Conservation (phyloP, 2,888 invertebrate species). For the Noctuana brunneofusca region DNA sequence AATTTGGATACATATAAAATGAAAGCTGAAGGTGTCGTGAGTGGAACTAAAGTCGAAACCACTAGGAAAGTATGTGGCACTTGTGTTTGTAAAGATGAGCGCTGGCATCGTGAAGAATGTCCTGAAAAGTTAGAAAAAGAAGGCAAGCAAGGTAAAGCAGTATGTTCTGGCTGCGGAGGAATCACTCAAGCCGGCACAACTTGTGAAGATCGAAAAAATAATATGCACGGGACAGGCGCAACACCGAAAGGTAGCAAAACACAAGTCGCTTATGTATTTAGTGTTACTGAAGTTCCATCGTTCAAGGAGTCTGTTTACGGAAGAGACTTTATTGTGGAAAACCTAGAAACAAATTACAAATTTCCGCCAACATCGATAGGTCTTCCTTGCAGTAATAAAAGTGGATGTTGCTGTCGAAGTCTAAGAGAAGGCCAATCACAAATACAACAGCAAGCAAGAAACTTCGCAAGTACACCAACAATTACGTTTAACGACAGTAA, state of each 20-base stretch:
- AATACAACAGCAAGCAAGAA: slow-evolving; percentile 31
- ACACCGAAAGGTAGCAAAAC: slow-evolving; percentile 57
- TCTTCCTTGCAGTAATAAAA: slow-evolving; percentile 31
- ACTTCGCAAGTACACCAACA: slow-evolving; percentile 39
- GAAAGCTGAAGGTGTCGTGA: slow-evolving; percentile 49
- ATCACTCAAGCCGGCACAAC: slow-evolving; percentile 53
- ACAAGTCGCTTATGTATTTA: slow-evolving; percentile 56
- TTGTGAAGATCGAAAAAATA: slow-evolving; percentile 59
- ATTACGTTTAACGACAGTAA: slow-evolving; percentile 38
- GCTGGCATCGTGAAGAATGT: slow-evolving; percentile 66
- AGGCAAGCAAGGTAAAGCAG: slow-evolving; percentile 39
- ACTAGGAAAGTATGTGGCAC: slow-evolving; percentile 65
- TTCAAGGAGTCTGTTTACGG: slow-evolving; percentile 53
- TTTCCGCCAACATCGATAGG: slow-evolving; percentile 34
- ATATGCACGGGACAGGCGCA: slow-evolving; percentile 53
- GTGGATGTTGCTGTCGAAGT: slow-evolving; percentile 47
- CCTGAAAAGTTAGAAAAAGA: slow-evolving; percentile 47
- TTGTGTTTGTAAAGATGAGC: slow-evolving; percentile 71
- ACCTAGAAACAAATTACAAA: slow-evolving; percentile 44
- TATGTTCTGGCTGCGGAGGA: slow-evolving; percentile 64
- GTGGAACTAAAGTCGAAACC: slow-evolving; percentile 46
- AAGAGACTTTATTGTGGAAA: slow-evolving; percentile 52
- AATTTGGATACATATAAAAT: slow-evolving; percentile 65
- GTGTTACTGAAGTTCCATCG: slow-evolving; percentile 51
- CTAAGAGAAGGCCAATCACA: slow-evolving; percentile 32